Conservation (phyloP, 2,113 vertebrate genomes). For the Camelus bactrianus region DNA sequence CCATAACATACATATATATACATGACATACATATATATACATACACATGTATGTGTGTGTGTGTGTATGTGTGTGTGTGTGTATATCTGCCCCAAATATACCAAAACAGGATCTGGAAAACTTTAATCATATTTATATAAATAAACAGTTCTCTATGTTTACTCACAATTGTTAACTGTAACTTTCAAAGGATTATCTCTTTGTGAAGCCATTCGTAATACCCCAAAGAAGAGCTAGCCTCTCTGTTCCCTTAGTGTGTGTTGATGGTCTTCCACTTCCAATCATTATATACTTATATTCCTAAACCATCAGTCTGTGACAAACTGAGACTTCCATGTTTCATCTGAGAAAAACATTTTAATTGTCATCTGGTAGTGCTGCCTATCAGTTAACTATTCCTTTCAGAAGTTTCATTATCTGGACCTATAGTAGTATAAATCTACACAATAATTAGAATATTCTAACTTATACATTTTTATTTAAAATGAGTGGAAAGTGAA, state of each 20-base stretch:
- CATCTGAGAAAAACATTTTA: constrained; percentile 7
- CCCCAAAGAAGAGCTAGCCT: background rate
- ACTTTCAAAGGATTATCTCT: background rate
- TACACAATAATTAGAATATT: constrained; percentile 6
- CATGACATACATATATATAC: no score
- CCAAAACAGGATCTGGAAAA: background rate
- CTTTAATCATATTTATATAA: background rate
- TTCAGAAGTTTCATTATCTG: constrained; percentile 2
- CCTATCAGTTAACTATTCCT: background rate
- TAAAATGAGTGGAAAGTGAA: constrained; percentile 9
- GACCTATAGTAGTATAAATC: background rate
- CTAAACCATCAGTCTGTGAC: background rate
- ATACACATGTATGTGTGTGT: no score
- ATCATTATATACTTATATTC: background rate
- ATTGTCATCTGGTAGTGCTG: background rate
- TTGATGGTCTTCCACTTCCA: background rate
- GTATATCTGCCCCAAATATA: background rate
- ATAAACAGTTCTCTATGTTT: background rate
- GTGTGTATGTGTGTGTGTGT: no score
- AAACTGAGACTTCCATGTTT: background rate
- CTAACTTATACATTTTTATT: background rate
- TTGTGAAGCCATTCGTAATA: background rate
- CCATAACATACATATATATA: background rate
- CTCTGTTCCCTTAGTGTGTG: background rate
- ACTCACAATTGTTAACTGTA: background rate